Percentiles rank a stretch among this genome's conserved stretches.
Conservation (phyloP, 2,888 invertebrate genomes). For the Acrobasis suavella region DNA sequence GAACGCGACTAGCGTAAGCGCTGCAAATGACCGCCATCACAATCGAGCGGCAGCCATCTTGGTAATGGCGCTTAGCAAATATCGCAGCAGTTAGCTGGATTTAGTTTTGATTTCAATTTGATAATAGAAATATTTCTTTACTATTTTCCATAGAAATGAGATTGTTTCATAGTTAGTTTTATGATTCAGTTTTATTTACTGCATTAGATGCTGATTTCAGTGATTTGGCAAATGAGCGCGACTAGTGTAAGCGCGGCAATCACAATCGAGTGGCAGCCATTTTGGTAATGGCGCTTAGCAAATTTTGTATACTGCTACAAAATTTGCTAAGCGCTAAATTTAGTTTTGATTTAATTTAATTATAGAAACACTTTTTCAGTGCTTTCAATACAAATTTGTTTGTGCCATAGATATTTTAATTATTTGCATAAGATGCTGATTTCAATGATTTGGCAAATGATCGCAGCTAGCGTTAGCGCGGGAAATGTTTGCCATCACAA, state of each 20-base stretch:
- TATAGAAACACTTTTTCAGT: too few species aligned
- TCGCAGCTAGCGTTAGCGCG: background rate
- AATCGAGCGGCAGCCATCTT: conserved; percentile 15
- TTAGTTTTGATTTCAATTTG: background rate
- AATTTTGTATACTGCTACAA: too few species aligned
- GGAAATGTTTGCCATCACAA: conserved; percentile 12
- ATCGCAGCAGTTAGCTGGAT: background rate
- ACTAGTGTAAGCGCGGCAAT: background rate
- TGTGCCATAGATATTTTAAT: too few species aligned
- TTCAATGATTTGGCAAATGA: conserved; percentile 9
- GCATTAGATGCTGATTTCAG: conserved; percentile 1
- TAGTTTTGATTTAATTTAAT: too few species aligned
- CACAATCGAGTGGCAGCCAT: conserved; percentile 17
- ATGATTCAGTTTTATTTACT: too few species aligned
- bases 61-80: conserved; percentile 11
- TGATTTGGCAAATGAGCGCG: conserved; percentile 6
- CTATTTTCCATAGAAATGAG: too few species aligned
- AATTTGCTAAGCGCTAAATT: too few species aligned
- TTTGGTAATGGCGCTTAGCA: conserved; percentile 8
- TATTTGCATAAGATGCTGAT: background rate
- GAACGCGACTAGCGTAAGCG: conserved; percentile 9
- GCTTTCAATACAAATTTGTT: too few species aligned
- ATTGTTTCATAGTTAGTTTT: too few species aligned
- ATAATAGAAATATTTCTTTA: background rate
- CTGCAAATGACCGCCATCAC: conserved; percentile 10